Percentiles rank a stretch among this genome's conserved stretches.
Conservation (phyloP, 2,797 vertebrate species). For the Momotus momota region DNA sequence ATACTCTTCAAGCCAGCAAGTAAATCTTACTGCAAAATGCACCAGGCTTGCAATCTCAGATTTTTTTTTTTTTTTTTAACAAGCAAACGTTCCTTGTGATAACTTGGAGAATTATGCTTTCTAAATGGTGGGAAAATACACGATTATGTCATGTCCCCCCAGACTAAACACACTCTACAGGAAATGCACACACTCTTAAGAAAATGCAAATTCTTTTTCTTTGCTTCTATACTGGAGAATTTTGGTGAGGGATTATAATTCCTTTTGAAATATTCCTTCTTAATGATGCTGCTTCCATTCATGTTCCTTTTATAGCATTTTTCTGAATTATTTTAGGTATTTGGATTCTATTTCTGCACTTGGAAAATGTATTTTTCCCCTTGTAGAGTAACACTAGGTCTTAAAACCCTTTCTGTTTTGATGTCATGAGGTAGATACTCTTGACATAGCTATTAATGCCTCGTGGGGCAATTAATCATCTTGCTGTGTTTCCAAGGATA, state of each 20-base stretch:
- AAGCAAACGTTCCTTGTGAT: slow-evolving; percentile 14
- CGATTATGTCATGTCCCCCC: background rate
- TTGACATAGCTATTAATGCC: background rate
- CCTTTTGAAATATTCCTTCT: background rate
- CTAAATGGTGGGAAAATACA: slow-evolving; percentile 51
- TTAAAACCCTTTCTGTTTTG: background rate
- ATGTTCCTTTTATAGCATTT: background rate
- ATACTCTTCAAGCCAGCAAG: background rate
- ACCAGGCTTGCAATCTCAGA: background rate
- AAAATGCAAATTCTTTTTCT: background rate
- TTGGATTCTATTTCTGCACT: background rate
- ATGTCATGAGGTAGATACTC: background rate
- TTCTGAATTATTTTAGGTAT: background rate
- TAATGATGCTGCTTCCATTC: background rate
- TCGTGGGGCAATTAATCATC: background rate
- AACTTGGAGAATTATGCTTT: slow-evolving; percentile 14
- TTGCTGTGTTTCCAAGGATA: background rate
- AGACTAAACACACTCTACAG: background rate
- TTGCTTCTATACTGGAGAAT: background rate
- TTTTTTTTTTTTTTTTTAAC: background rate
- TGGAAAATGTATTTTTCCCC: background rate
- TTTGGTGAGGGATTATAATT: background rate
- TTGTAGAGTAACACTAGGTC: accelerated
- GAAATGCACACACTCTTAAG: background rate
- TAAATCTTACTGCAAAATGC: background rate